phyloP scores from a whole-genome alignment of 92 coral and sea anemone genomes.

The Zoanthus sociatus region DNA sequence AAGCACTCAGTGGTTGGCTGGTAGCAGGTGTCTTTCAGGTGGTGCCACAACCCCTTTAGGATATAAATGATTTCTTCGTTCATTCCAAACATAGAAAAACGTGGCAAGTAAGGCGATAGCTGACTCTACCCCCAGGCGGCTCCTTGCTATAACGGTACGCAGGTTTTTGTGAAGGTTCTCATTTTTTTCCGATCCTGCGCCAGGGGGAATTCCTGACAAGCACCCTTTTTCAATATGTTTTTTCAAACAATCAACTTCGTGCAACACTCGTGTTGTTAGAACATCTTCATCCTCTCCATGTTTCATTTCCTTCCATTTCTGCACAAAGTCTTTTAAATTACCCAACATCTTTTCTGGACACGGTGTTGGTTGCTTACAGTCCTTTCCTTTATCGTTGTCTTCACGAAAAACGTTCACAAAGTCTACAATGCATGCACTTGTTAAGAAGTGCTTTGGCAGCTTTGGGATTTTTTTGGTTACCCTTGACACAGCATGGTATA shows the following conservation, averaged over 20 bases:
- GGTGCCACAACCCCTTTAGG: constrained; percentile 53
- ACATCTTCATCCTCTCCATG: constrained; percentile 50
- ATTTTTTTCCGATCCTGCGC: constrained; percentile 60
- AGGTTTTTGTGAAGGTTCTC: constrained; percentile 53
- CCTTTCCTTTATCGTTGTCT: constrained; percentile 40
- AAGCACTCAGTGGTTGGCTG: constrained; percentile 4
- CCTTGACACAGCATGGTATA: constrained; percentile 64
- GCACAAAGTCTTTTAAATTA: constrained; percentile 31
- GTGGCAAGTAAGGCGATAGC: constrained; percentile 55
- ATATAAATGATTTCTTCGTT: constrained; percentile 33
- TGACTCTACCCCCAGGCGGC: constrained; percentile 44
- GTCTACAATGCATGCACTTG: constrained; percentile 42
- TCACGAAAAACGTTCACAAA: constrained; percentile 46
- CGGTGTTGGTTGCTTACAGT: constrained; percentile 49
- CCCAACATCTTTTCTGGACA: constrained; percentile 14
- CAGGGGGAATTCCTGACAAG: constrained; percentile 55
- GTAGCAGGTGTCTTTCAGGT: constrained; percentile 13
- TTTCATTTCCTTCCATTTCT: constrained; percentile 53
- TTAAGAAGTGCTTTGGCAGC: constrained; percentile 40
- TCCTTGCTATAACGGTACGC: constrained; percentile 23
- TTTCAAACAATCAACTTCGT: constrained; percentile 46
- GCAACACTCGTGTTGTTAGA: constrained; percentile 31
- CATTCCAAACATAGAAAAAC: constrained; percentile 66
- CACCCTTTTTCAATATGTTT: constrained; percentile 64
- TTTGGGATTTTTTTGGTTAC: constrained; percentile 53